A percentile compares a stretch with the other conserved stretches of the same genome.
Conservation (phyloP, 2,888 invertebrate genomes). For the Lomographa bimaculata region DNA sequence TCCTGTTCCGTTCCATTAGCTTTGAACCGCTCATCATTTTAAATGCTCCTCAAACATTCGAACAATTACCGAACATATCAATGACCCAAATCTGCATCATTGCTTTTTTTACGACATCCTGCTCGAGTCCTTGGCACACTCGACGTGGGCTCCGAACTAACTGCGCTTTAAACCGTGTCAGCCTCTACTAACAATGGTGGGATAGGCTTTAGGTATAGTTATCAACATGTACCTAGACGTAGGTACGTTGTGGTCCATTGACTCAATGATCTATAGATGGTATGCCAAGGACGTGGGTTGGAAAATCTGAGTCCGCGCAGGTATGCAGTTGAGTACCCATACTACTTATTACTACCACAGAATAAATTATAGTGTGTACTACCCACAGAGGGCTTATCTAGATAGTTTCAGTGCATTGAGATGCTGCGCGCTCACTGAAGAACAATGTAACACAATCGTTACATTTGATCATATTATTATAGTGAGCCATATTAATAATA, state of each 20-base stretch:
- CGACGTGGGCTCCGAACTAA: too few relatives aligned
- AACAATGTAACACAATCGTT: too few relatives aligned
- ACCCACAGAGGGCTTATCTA: too few relatives aligned
- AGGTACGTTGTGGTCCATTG: conserved; percentile 6
- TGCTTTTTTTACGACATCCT: conserved; percentile 26
- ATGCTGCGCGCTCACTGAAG: too few relatives aligned
- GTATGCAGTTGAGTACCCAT: too few relatives aligned
- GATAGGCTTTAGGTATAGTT: conserved; percentile 20
- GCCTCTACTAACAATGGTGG: conserved; percentile 25
- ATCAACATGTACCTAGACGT: neutral
- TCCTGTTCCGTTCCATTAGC: conserved; percentile 8
- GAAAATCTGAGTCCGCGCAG: conserved; percentile 4
- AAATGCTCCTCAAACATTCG: conserved; percentile 6
- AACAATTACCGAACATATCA: conserved; percentile 13
- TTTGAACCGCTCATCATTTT: conserved; percentile 9
- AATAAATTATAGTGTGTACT: too few relatives aligned
- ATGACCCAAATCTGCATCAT: conserved; percentile 19
- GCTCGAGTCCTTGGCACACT: conserved; percentile 22
- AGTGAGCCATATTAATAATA: too few relatives aligned
- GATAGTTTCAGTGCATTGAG: too few relatives aligned
- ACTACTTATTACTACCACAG: too few relatives aligned
- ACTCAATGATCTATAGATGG: conserved; percentile 12
- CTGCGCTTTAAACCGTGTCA: too few relatives aligned
- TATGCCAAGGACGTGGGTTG: conserved; percentile 27
- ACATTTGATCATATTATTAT: too few relatives aligned